Percentiles rank a stretch among this genome's conserved stretches.
Evolutionary conservation across 2,113 vertebrate species (phyloP).

Genomic region (Australoheros scitulus): DNA sequence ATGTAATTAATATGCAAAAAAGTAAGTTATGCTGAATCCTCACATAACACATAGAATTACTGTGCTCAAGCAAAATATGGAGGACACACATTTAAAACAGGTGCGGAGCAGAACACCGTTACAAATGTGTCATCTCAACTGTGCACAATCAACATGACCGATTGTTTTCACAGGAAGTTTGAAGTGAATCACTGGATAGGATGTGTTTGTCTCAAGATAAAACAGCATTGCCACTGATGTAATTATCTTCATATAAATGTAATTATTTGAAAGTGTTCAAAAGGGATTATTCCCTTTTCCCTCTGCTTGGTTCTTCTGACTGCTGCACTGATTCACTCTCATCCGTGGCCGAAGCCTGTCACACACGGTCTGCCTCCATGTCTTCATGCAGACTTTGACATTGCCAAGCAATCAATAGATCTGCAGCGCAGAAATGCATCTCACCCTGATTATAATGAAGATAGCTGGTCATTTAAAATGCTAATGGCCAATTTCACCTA

Average conservation of each 20-base stretch:
- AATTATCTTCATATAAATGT: slow-evolving; percentile 81
- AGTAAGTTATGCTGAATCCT: slow-evolving; percentile 58
- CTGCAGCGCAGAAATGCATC: slow-evolving; percentile 65
- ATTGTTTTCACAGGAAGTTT: slow-evolving; percentile 77
- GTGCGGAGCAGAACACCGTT: slow-evolving; percentile 62
- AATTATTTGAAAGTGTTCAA: slow-evolving; percentile 80
- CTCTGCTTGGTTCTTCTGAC: slow-evolving; percentile 29
- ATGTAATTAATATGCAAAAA: slow-evolving; percentile 67
- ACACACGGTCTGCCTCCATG: slow-evolving; percentile 49
- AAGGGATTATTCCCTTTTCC: slow-evolving; percentile 69
- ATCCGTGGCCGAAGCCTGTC: slow-evolving; percentile 49
- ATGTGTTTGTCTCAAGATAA: slow-evolving; percentile 72
- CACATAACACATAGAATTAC: slow-evolving; percentile 28
- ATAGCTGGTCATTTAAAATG: slow-evolving; percentile 80
- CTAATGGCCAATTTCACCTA: slow-evolving; percentile 78
- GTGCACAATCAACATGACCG: slow-evolving; percentile 71
- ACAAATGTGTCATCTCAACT: slow-evolving; percentile 66
- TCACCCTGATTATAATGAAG: slow-evolving; percentile 78
- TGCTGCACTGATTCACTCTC: slow-evolving; percentile 40
- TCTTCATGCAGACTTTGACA: slow-evolving; percentile 75
- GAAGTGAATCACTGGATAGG: slow-evolving; percentile 75
- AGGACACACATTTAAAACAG: slow-evolving; percentile 48
- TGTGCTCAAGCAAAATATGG: slow-evolving; percentile 37
- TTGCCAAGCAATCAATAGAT: slow-evolving; percentile 74
- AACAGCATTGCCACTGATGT: slow-evolving; percentile 68